Percentiles rank a stretch among this genome's conserved stretches.
phyloP scores from a whole-genome alignment of 1,140 invertebrate genomes.

The Maconellicoccus hirsutus region DNA sequence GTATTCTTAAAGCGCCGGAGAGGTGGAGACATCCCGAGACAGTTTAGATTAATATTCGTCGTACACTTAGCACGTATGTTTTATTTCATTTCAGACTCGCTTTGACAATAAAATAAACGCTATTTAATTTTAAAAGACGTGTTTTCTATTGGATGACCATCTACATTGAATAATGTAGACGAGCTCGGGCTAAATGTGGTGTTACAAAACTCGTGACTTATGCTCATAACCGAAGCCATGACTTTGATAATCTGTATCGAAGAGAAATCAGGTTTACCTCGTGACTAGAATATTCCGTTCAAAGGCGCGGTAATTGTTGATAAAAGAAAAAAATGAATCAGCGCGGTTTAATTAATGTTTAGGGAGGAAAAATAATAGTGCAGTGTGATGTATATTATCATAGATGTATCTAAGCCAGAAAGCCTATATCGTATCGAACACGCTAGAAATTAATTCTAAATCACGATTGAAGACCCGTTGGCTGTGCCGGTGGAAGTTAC shows the following conservation, averaged over 20 bases:
- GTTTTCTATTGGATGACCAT: too few species aligned
- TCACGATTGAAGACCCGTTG: not conserved
- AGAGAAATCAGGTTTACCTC: not conserved
- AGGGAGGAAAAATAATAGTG: not conserved
- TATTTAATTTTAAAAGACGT: too few species aligned
- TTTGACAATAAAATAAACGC: not conserved
- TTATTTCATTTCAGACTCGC: not conserved
- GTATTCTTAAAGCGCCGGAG: not conserved
- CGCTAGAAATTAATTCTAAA: not conserved
- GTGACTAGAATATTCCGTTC: not conserved
- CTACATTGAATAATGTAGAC: too few species aligned
- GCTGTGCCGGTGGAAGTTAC: not conserved
- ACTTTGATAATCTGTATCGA: not conserved
- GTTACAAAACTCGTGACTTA: not conserved
- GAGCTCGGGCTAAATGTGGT: too few species aligned
- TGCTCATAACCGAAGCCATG: not conserved
- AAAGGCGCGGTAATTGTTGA: not conserved
- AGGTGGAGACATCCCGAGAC: too few species aligned
- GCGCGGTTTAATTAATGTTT: not conserved
- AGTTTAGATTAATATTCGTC: not conserved
- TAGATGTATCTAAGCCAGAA: not conserved
- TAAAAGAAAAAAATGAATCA: not conserved
- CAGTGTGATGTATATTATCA: not conserved
- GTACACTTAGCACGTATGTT: not conserved
- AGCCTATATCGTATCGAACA: too few species aligned